phyloP scores from a whole-genome alignment of 2,113 vertebrate species.

The Siniperca chuatsi region DNA sequence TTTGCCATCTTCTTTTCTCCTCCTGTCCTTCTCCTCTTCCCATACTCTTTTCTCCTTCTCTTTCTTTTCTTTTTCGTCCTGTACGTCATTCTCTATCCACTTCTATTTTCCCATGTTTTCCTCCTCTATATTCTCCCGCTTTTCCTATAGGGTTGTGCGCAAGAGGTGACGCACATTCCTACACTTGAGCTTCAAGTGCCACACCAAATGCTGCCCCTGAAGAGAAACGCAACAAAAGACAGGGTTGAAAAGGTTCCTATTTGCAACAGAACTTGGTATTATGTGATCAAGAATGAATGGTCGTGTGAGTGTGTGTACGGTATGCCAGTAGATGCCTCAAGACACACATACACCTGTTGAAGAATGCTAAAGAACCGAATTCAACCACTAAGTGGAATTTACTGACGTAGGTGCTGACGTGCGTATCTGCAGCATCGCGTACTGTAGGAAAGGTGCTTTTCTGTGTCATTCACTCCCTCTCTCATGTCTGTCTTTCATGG shows the following conservation, averaged over 20 bases:
- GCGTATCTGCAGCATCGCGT: fast-evolving
- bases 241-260: neutral
- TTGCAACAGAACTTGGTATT: neutral
- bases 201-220: neutral
- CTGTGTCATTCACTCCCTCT: neutral
- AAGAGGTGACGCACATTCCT: conserved; percentile 58
- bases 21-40: neutral
- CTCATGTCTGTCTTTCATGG: neutral
- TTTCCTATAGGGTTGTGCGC: neutral
- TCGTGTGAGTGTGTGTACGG: neutral
- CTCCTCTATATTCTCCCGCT: neutral
- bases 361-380: neutral
- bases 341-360: conserved; percentile 18
- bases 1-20: neutral
- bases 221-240: conserved; percentile 34
- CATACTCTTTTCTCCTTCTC: neutral
- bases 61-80: neutral
- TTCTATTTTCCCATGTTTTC: neutral
- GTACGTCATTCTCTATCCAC: neutral
- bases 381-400: neutral
- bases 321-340: neutral
- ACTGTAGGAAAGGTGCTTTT: neutral
- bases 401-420: conserved; percentile 62
- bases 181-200: conserved; percentile 53
- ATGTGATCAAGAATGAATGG: neutral